These are phyloP conservation scores for Drosophila varians DNA, from an alignment of 1,140 invertebrate species.

Conservation along the genomic window DNA sequence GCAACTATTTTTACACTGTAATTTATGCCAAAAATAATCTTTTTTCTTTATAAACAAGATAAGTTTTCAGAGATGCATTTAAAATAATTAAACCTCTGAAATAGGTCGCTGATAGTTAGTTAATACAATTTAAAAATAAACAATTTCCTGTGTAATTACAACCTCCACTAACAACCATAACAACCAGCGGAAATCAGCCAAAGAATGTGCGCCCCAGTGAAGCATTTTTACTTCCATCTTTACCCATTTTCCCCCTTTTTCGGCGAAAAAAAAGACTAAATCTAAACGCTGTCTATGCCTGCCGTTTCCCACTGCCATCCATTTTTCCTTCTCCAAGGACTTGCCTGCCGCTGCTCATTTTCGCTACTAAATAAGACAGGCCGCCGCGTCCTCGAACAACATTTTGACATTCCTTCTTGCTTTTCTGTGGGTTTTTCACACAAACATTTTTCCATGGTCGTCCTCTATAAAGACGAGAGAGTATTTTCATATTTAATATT, in stretches of 20 bases:
- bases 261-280: constrained; percentile 21
- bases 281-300: constrained; percentile 42
- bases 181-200: constrained; percentile 68
- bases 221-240: constrained; percentile 20
- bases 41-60: too few relatives aligned
- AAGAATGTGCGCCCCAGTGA: constrained; percentile 53
- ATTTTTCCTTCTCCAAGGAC: constrained; percentile 51
- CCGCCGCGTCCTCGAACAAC: constrained; percentile 40
- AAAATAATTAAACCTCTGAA: too few relatives aligned
- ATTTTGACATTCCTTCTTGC: constrained; percentile 61
- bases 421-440: constrained; percentile 6
- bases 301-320: constrained; percentile 7
- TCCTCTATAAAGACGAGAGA: constrained; percentile 20
- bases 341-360: constrained; percentile 74
- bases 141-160: constrained; percentile 5
- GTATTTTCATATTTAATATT: neutral
- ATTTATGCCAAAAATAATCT: too few relatives aligned
- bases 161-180: constrained; percentile 25
- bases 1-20: constrained; percentile 8
- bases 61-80: too few relatives aligned
- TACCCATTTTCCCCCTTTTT: neutral
- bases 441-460: constrained; percentile 44
- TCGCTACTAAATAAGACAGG: constrained; percentile 76
- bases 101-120: too few relatives aligned
- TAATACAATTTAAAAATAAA: too few relatives aligned